Percentiles rank a stretch among this genome's conserved stretches.
phyloP scores from a whole-genome alignment of 2,888 invertebrate genomes.

The Craniophora ligustri region DNA sequence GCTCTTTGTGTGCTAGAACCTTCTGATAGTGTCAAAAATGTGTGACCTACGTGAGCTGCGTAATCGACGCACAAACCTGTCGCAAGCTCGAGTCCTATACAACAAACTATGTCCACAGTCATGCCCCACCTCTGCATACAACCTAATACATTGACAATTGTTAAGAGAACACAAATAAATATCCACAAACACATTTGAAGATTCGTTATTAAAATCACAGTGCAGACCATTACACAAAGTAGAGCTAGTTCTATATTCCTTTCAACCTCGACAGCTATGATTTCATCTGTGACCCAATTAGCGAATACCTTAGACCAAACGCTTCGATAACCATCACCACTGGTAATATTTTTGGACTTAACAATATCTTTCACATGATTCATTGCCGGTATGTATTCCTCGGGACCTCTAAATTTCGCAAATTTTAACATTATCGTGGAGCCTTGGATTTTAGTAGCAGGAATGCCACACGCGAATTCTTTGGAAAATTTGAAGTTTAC shows the following conservation, averaged over 20 bases:
- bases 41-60: constrained; percentile 94
- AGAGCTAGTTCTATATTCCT: constrained; percentile 93
- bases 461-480: constrained; percentile 89
- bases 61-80: constrained; percentile 95
- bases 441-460: constrained; percentile 88
- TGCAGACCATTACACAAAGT: constrained; percentile 94
- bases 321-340: constrained; percentile 90
- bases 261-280: constrained; percentile 92
- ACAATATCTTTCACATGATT: constrained; percentile 89
- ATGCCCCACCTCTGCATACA: constrained; percentile 94
- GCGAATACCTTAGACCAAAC: constrained; percentile 92
- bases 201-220: constrained; percentile 92
- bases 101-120: constrained; percentile 94
- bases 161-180: constrained; percentile 92
- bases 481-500: constrained; percentile 90
- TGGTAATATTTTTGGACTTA: constrained; percentile 87
- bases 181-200: constrained; percentile 94
- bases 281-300: constrained; percentile 94
- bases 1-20: constrained; percentile 88
- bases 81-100: constrained; percentile 93
- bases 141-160: constrained; percentile 92
- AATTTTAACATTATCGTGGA: constrained; percentile 91
- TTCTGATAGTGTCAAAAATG: constrained; percentile 90
- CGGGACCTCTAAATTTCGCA: constrained; percentile 88
- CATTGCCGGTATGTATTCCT: constrained; percentile 93